phyloP scores from a whole-genome alignment of 2,797 vertebrate species.

The Sebastes taczanowskii region DNA sequence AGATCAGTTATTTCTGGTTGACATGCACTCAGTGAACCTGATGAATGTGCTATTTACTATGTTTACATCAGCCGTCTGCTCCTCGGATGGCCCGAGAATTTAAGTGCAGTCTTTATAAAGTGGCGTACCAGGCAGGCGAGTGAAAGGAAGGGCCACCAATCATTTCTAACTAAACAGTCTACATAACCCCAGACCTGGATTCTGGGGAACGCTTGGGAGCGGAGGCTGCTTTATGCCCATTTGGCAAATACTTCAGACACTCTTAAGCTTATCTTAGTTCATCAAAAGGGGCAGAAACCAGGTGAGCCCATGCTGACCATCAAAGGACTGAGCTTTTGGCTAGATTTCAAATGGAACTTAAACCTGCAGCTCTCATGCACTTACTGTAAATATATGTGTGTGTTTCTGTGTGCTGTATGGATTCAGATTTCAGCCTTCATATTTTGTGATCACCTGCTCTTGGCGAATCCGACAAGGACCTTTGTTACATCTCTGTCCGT shows the following conservation, averaged over 20 bases:
- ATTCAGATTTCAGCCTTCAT: neutral
- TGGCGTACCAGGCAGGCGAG: conserved; percentile 65
- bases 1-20: conserved; percentile 54
- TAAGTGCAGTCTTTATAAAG: conserved; percentile 81
- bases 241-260: conserved; percentile 65
- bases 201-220: conserved; percentile 47
- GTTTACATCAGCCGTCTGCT: conserved; percentile 78
- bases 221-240: conserved; percentile 49
- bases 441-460: neutral
- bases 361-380: neutral
- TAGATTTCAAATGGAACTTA: conserved; percentile 29
- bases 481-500: neutral
- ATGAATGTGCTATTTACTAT: conserved; percentile 80
- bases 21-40: conserved; percentile 73
- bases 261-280: conserved; percentile 44
- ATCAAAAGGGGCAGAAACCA: conserved; percentile 52
- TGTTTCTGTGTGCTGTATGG: neutral
- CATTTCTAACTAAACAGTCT: conserved; percentile 82
- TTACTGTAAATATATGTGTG: neutral
- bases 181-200: conserved; percentile 69
- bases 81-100: conserved; percentile 70
- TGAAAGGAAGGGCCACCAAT: conserved; percentile 80
- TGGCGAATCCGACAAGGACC: neutral
- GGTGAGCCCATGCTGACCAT: conserved; percentile 47
- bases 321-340: conserved; percentile 16